Evolutionary conservation across 1,140 invertebrate genomes (phyloP), one percentile per base, ranked within the genome.

Genomic region (Drosophila orena): DNA sequence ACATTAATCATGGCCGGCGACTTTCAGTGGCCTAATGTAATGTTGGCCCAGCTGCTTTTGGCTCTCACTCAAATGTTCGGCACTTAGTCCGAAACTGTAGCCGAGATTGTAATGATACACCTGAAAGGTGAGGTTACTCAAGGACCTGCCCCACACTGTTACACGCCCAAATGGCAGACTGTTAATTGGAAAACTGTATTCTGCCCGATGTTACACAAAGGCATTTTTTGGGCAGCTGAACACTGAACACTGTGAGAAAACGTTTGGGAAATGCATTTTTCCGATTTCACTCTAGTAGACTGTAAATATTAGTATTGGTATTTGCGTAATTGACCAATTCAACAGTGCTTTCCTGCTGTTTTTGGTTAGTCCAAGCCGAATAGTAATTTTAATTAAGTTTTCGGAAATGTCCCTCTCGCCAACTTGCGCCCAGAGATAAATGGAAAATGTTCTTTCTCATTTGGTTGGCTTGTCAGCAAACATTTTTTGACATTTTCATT

Each of bases 401-500:
- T 56, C 55, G 44, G 24, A 43, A 64, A 50, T 44, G 58, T 73
- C 50, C 55, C 22, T 34, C 20, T 5, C 22, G 34, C 15, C 5
- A 50, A 50, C 10, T 43, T 69, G 20, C 42, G 22, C 40, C 40
- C 17, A 22, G 38, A 42, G 44, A 73, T 56, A 70, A 58, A 74
- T 56, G 58, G 50, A 34, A 78, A 61, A 77, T 73, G 62, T 89
- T 83, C 79, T 70, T 79, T 79, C 79, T 68, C 70, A 86, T 85
- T 85, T 85, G 58, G 53, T 49, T 76, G 44, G 44, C 77, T 71
- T 75, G 73, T 72, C 79, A 81, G 62, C 71, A 77, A 55, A 46
- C 66, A 64, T 81, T 83, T 88, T 88, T 88, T 86, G 83, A 88
- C 83, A 88, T 89, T 88, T 88, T 88, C 83, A 88, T 88, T 88